Evolutionary conservation across 2,113 vertebrate genomes (phyloP), one percentile per base, ranked within the genome.

Genomic region (Pedionomus torquatus): DNA sequence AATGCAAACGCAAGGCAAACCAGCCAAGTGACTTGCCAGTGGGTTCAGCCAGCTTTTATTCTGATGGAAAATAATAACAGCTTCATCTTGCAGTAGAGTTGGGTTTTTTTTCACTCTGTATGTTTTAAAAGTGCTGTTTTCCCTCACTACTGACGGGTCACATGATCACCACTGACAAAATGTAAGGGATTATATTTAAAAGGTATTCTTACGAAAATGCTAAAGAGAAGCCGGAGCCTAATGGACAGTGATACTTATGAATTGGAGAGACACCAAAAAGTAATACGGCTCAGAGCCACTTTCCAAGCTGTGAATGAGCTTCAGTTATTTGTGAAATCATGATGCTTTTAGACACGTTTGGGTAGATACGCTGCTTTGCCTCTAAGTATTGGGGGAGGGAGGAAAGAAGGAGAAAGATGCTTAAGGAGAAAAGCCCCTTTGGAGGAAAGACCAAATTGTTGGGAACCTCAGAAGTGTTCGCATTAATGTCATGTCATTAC

Each of bases 401-500:
- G 13, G 26, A 57, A 69, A 74, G 39, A 55, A 92, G 60, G 78
- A 78, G 77, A 75, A 84, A 89, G 77, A 90, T 55, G 61, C 60
- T 70, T 46, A 78, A 87, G 92, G 82, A 97, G 91, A 93, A 95
- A 98, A 97, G 92, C 49, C 57, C 82, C 54, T 61, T 90, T 65
- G 66, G 63, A 97, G 88, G 71, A 91, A 97, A 92, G 75, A 95
- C 95, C 93, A 94, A 91, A 97, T 96, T 90, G 94, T 91, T 46
- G 94, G 96, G 96, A 96, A 94, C 92, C 96, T 98, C 97, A 84
- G 97, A 98, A 98, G 96, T 96, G 94, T 75, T 96, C 24, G 6
- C 93, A 78, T 98, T 98, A 98, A 98, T 98, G 98, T 98, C 98
- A 97, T 96, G 97, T 98, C 98, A 98, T 98, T 98, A 98, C 98